Conservation (phyloP, 2,113 vertebrate species). For the Miniopterus natalensis region DNA sequence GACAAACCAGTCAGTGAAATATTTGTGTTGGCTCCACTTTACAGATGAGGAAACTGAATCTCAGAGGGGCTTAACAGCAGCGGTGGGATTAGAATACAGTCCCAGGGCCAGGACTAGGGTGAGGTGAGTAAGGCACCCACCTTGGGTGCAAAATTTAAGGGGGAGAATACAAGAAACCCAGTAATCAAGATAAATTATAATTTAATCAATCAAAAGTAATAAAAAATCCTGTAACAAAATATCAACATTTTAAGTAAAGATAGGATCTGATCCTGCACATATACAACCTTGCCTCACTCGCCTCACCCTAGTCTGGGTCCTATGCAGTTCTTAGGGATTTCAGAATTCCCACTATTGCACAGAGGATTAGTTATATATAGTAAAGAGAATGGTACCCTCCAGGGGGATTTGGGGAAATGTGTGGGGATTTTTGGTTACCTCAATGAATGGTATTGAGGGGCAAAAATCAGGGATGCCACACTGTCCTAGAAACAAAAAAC, state of each 20-base stretch:
- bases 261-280: not conserved
- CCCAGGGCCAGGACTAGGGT: not conserved
- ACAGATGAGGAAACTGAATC: not conserved
- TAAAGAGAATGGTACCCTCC: not conserved
- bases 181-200: not conserved
- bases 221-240: not conserved
- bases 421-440: not conserved
- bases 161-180: not conserved
- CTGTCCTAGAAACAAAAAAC: not conserved
- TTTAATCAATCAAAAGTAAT: not conserved
- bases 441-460: not conserved
- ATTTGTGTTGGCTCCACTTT: not conserved
- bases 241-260: not conserved
- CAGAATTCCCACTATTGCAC: not conserved
- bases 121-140: not conserved
- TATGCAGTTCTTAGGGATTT: not conserved
- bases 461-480: not conserved
- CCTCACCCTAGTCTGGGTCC: not conserved
- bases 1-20: not conserved
- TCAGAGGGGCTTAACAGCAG: not conserved
- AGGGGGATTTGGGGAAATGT: not conserved
- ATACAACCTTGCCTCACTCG: not conserved
- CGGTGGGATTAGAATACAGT: not conserved
- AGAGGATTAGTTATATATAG: not conserved
- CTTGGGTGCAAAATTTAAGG: not conserved